Base-by-base conservation (phyloP, 1,140 invertebrate species). In the Battus philenor region DNA sequence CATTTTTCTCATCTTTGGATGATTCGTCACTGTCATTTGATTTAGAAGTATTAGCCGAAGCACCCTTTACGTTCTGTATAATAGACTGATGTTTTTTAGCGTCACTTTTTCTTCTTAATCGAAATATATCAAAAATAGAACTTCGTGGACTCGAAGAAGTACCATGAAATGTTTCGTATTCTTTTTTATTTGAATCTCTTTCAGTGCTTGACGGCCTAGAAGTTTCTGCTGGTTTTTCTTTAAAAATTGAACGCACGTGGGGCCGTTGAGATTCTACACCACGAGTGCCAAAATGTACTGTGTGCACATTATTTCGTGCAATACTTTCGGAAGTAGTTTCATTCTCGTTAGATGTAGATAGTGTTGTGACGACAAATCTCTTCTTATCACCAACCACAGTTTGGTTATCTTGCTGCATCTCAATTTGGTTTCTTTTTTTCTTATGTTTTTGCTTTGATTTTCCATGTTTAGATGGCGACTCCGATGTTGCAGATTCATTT, bases 51-150 rank as follows among this genome's bases (percentile, higher is more conserved):
- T 36, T 49, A 36, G 47, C 57, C 27, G 59, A 17, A 32, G 54
- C 58, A 13, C 52, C 62, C 59, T 68, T 76, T 22, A 68, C 59
- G 60, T 69, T 78, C 59, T 68, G 71, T 52, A 69, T 70, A 16
- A 79, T 59, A 4, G 76, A 56, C 45, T 79, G 77, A 54, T 79
- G 71, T 51, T 83, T 85, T 48, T 75, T 81, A 39, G 75, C 68
- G 66, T 85, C 81, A 65, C 81, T 85, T 58, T 85, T 85, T 50
- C 81, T 69, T 60, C 81, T 70, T 63, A 85, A 63, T 47, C 77
- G 67, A 58, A 83, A 85, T 46, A 85, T 85, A 72, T 85, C 81
- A 68, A 85, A 85, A 67, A 85, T 82, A 54, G 79, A 85, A 52
- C 76, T 83, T 52, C 78, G 64, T 60, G 81, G 81, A 73, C 74